A percentile compares a stretch with the other conserved stretches of the same genome.
Conservation (phyloP, 2,888 invertebrate species). For the Aphodius sticticus region DNA sequence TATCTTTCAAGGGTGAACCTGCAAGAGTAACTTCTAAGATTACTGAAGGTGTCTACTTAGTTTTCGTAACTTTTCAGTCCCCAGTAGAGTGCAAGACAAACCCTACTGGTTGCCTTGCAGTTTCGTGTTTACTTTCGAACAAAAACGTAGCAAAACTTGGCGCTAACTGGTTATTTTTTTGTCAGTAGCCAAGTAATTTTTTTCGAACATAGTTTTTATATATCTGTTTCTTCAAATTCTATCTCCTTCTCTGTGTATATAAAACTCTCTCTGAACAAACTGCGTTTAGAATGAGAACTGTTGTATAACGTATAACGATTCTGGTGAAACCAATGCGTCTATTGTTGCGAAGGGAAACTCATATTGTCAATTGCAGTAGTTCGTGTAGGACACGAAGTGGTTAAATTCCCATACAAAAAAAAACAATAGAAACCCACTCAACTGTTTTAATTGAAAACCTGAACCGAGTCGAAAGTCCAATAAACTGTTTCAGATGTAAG, state of each 20-base stretch:
- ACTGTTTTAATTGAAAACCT: slow-evolving; percentile 4
- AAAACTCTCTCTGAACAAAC: too few species aligned
- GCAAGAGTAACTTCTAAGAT: too few species aligned
- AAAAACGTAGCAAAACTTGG: not conserved
- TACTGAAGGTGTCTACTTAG: too few species aligned
- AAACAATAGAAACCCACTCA: not conserved
- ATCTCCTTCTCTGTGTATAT: too few species aligned
- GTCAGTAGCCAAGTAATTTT: too few species aligned
- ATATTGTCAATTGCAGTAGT: not conserved
- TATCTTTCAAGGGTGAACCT: not conserved
- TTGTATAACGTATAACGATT: not conserved
- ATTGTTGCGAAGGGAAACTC: not conserved
- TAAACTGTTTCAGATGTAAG: not conserved
- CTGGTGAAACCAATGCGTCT: not conserved
- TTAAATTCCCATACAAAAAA: not conserved
- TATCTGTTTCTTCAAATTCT: too few species aligned
- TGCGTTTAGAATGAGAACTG: not conserved
- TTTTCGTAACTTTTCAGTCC: too few species aligned
- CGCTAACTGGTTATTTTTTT: not conserved
- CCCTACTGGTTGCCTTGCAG: not conserved
- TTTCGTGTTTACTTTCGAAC: not conserved
- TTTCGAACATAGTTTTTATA: too few species aligned
- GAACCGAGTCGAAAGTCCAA: not conserved
- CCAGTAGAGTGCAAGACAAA: too few species aligned
- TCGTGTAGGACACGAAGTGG: not conserved